Percentiles rank a stretch among this genome's conserved stretches.
Evolutionary conservation across 2,888 invertebrate genomes (phyloP).

Genomic region (Troides aeacus): DNA sequence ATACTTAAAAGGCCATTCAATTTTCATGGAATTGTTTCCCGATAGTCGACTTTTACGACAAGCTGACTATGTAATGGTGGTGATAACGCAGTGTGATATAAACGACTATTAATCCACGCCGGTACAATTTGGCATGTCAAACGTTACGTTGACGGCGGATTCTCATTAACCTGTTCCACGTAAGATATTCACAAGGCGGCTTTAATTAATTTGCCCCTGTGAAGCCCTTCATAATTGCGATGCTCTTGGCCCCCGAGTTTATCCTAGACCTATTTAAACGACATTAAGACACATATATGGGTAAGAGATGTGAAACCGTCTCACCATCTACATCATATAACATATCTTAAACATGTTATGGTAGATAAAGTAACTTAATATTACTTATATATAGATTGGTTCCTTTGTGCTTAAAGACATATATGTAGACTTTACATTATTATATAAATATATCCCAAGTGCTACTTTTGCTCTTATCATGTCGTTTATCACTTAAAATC

Average conservation of each 20-base stretch:
- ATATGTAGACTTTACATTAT: background rate
- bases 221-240: slow-evolving; percentile 19
- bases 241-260: background rate
- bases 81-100: too few relatives aligned
- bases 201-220: slow-evolving; percentile 24
- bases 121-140: too few relatives aligned
- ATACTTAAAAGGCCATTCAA: too few relatives aligned
- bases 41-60: too few relatives aligned
- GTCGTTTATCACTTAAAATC: too few relatives aligned
- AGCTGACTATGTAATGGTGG: too few relatives aligned
- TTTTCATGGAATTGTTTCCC: too few relatives aligned
- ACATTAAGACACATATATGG: background rate
- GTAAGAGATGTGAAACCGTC: background rate
- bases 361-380: background rate
- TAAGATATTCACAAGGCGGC: slow-evolving; percentile 19
- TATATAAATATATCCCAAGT: too few relatives aligned
- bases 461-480: too few relatives aligned
- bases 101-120: too few relatives aligned
- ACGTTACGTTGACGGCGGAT: background rate
- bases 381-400: background rate
- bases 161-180: slow-evolving; percentile 20
- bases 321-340: background rate
- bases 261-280: slow-evolving; percentile 7
- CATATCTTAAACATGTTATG: too few relatives aligned
- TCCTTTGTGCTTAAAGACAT: background rate